Base-by-base conservation (phyloP, 2,888 invertebrate species). In the Leucoma salicis region DNA sequence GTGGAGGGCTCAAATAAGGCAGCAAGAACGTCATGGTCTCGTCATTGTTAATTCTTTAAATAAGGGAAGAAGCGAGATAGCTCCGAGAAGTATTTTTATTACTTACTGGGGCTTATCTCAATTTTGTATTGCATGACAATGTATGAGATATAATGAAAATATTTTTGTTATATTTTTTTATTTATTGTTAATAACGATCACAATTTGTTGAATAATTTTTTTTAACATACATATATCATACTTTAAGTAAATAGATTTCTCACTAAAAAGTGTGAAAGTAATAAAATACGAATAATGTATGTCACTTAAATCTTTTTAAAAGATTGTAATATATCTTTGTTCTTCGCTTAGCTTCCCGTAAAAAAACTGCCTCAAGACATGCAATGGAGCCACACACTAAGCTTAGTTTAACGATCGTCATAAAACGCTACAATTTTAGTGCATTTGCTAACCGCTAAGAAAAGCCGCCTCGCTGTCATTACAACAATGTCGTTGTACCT, bases 341-440 rank as follows among this genome's bases (percentile, higher is more conserved):
- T 43, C 35, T 16, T 44, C 35, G 51, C 41, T 14, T 44, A 42
- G 56, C 53, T 51, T 41, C 0, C 15, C 42, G 24, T 56, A 27
- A 25, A 35, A 25, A 31, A 33, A 33, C 14, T 27, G 24, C 21
- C 46, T 37, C 46, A 52, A 38, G 58, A 66, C 63, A 64, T 68
- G 63, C 58, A 57, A 67, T 65, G 61, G 63, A 69, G 70, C 70
- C 66, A 70, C 70, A 69, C 69, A 74, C 70, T 63, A 63, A 68
- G 73, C 73, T 72, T 52, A 65, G 69, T 82, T 82, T 80, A 76
- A 82, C 74, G 74, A 76, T 66, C 66, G 63, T 66, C 70, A 71
- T 85, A 84, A 85, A 85, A 76, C 71, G 60, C 58, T 71, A 75
- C 69, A 71, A 70, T 77, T 83, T 84, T 79, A 83, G 74, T 78